Evolutionary conservation across 1,140 invertebrate species (phyloP), one percentile per base, ranked within the genome.

Genomic region (Leptestheria dahalacensis): DNA sequence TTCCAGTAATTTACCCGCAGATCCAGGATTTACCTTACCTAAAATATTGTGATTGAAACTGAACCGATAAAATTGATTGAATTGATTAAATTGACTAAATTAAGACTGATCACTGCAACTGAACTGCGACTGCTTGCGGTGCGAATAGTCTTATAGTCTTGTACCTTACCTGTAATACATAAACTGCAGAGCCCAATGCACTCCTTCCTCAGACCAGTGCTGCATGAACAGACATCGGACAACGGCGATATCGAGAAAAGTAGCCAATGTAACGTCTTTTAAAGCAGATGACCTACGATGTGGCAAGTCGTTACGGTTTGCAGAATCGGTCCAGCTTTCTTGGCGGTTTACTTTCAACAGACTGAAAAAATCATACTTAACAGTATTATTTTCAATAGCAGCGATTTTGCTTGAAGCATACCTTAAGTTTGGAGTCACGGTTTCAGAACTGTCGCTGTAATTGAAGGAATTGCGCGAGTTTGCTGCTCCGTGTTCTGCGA

Each of bases 121-220:
- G n/a, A n/a, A n/a, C n/a, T n/a, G n/a, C n/a, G n/a, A n/a, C n/a
- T n/a, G n/a, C n/a, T n/a, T n/a, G n/a, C n/a, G n/a, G n/a, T n/a
- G n/a, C n/a, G n/a, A n/a, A n/a, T n/a, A n/a, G n/a, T n/a, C n/a
- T n/a, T n/a, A n/a, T n/a, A n/a, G n/a, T n/a, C n/a, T n/a, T n/a
- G n/a, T n/a, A n/a, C n/a, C n/a, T n/a, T 71, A 88, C 88, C 90
- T 81, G 67, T 91, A 87, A 64, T 88, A 87, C 48, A 94, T 74
- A 73, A 85, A 99, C 70, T 92, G 86, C n/a, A 98, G 72, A 25
- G 90, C 91, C 96, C 96, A 99, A 74, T 86, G 91, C 25, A 97
- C 84, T 1, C 96, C 96, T 73, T 98, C 94, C 71, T 97, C 94
- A 66, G 89, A 83, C 97, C 97, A 99, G 68, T 96, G 91, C 0